Evolutionary conservation across 1,140 invertebrate genomes (phyloP).

Genomic region (Scaptomyza graminum): DNA sequence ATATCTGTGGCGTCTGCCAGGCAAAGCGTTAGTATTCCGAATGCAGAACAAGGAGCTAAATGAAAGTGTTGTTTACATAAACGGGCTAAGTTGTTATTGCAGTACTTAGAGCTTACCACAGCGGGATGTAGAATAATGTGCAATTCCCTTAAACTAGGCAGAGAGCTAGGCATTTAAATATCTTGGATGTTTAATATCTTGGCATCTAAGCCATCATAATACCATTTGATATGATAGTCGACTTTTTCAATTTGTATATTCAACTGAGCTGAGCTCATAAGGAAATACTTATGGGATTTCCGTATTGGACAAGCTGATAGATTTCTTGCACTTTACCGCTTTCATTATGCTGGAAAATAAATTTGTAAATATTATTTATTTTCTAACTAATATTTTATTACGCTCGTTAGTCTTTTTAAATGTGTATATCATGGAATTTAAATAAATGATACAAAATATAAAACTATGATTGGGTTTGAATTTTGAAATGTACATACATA

Average conservation of each 20-base stretch:
- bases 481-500: no score
- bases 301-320: constrained; percentile 67
- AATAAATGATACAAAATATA: no score
- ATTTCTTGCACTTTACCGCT: constrained; percentile 84
- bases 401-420: no score
- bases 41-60: constrained; percentile 33
- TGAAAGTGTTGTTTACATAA: neutral
- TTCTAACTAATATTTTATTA: no score
- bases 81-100: no score
- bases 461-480: no score
- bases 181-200: constrained; percentile 41
- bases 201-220: constrained; percentile 49
- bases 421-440: no score
- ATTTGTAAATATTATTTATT: no score
- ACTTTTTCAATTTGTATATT: constrained; percentile 55
- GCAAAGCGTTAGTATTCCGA: constrained; percentile 38
- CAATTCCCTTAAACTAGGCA: constrained; percentile 48
- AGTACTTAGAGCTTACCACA: constrained; percentile 22
- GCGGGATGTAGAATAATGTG: constrained; percentile 46
- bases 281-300: constrained; percentile 53
- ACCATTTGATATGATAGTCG: constrained; percentile 57
- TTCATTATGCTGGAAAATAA: constrained; percentile 86
- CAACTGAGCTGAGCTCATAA: constrained; percentile 45
- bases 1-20: constrained; percentile 33
- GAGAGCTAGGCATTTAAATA: constrained; percentile 41